phyloP scores from a whole-genome alignment of 2,113 vertebrate species.

The Antennarius striatus region DNA sequence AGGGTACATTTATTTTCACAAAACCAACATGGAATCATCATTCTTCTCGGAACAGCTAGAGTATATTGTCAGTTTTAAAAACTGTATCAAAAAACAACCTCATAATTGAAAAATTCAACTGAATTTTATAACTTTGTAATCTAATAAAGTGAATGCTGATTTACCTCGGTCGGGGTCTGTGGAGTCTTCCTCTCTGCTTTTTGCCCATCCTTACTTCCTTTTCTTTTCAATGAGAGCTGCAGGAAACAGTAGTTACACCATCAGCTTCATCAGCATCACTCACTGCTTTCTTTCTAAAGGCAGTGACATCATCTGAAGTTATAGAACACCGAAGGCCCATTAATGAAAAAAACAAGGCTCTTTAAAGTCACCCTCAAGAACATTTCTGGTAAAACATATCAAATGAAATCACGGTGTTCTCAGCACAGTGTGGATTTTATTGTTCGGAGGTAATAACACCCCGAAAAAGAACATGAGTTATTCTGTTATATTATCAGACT shows the following conservation, averaged over 20 bases:
- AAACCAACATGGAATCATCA: background rate
- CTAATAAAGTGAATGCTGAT: conserved; percentile 33
- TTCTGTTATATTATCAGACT: too few relatives aligned
- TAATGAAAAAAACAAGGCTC: conserved; percentile 20
- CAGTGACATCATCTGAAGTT: conserved; percentile 51
- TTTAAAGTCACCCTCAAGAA: conserved; percentile 29
- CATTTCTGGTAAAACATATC: conserved; percentile 22
- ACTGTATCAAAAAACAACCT: conserved; percentile 6
- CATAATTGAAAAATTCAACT: conserved; percentile 4
- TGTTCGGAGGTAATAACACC: conserved; percentile 2
- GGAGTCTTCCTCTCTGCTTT: conserved; percentile 90
- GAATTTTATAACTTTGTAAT: conserved; percentile 8
- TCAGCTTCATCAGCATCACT: conserved; percentile 11
- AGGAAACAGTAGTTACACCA: conserved; percentile 50
- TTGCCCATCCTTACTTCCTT: conserved; percentile 92
- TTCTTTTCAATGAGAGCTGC: conserved; percentile 92
- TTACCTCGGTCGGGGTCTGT: conserved; percentile 91
- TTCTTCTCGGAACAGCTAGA: background rate
- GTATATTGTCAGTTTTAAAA: background rate
- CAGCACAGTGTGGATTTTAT: conserved; percentile 9
- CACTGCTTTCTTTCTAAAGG: conserved; percentile 29
- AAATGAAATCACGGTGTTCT: background rate
- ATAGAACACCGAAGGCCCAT: conserved; percentile 18
- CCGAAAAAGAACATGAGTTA: too few relatives aligned
- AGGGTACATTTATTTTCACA: background rate